Evolutionary conservation across 2,797 vertebrate genomes (phyloP).

Genomic region (Eulemur coronatus): DNA sequence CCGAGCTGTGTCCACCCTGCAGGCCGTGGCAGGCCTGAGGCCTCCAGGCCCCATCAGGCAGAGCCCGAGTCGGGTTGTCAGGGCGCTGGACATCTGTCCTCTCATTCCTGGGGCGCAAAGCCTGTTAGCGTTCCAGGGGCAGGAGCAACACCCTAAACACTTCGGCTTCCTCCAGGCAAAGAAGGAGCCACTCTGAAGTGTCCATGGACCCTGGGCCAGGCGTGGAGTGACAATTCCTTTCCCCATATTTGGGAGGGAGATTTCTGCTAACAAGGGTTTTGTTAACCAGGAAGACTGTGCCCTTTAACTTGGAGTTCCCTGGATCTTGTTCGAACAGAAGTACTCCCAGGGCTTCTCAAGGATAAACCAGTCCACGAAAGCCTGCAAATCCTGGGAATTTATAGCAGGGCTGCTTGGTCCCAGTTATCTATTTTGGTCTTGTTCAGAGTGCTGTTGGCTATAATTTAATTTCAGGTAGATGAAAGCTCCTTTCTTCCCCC

Average conservation of each 20-base stretch:
- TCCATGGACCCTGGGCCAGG: not conserved
- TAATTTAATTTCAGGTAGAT: constrained; percentile 54
- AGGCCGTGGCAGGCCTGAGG: too few relatives aligned
- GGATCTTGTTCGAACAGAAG: constrained; percentile 42
- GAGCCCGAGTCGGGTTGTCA: too few relatives aligned
- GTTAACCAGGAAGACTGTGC: not conserved
- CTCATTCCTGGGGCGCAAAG: rapidly evolving
- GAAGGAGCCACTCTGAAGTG: too few relatives aligned
- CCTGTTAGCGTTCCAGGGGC: not conserved
- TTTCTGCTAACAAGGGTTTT: not conserved
- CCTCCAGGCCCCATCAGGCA: not conserved
- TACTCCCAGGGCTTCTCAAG: not conserved
- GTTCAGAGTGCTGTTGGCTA: constrained; percentile 2
- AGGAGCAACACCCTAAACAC: rapidly evolving
- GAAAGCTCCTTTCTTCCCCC: constrained; percentile 9
- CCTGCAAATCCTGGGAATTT: constrained; percentile 14
- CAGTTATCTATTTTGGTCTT: constrained; percentile 30
- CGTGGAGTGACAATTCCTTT: too few relatives aligned
- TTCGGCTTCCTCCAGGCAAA: not conserved
- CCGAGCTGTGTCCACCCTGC: rapidly evolving
- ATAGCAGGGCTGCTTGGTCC: not conserved
- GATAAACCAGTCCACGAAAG: constrained; percentile 5
- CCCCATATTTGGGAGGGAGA: not conserved
- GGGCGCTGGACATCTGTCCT: not conserved
- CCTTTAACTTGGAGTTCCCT: constrained; percentile 3